Evolutionary conservation across 2,113 vertebrate species (phyloP).

Genomic region (Megatriorchis doriae): DNA sequence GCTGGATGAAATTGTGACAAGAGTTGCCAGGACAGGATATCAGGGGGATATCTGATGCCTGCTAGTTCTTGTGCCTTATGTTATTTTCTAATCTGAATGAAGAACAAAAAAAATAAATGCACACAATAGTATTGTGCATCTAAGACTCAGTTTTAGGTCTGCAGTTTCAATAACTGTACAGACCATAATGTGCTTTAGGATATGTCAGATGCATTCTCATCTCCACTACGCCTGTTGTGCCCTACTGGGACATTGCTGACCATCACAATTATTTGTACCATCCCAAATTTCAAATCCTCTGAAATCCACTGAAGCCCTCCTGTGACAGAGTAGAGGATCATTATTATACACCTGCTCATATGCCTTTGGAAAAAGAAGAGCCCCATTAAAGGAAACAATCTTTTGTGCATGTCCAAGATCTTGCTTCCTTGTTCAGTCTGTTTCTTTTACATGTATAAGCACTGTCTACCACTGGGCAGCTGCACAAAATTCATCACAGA

Average conservation of each 20-base stretch:
- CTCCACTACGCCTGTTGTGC: neutral
- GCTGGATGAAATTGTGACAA: neutral
- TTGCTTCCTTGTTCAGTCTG: neutral
- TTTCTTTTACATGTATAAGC: neutral
- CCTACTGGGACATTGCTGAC: neutral
- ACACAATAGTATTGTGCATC: neutral
- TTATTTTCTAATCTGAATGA: neutral
- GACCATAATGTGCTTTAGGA: neutral
- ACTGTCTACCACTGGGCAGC: neutral
- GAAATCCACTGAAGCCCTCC: neutral
- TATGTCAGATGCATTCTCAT: neutral
- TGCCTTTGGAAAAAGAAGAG: neutral
- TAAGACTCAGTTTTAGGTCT: neutral
- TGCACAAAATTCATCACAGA: neutral
- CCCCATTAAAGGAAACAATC: neutral
- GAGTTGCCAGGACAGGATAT: neutral
- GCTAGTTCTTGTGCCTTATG: neutral
- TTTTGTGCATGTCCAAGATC: neutral
- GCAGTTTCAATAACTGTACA: neutral
- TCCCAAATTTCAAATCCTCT: neutral
- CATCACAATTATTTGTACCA: neutral
- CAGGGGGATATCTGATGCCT: neutral
- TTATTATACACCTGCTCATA: neutral
- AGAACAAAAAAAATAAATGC: neutral
- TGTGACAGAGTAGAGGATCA: neutral